Percentiles rank a stretch among this genome's conserved stretches.
Evolutionary conservation across 2,888 invertebrate genomes (phyloP).

Genomic region (Cyrtodaria siliqua): DNA sequence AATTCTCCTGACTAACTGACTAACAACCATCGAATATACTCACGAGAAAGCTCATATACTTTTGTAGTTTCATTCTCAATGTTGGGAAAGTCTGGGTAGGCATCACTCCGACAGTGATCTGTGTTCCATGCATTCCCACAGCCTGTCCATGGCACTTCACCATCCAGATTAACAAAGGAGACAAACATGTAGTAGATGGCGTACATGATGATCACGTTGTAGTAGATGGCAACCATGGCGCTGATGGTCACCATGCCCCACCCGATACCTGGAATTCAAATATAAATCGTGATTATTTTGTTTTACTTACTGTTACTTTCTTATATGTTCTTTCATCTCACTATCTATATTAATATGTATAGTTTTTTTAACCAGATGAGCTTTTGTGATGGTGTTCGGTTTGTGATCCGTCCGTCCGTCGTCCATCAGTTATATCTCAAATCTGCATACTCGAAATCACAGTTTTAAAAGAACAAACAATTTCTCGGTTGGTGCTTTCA

Average conservation of each 20-base stretch:
- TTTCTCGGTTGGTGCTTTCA: too few species aligned
- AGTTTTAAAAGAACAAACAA: too few species aligned
- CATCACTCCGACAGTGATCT: slow-evolving; percentile 56
- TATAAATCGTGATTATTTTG: too few species aligned
- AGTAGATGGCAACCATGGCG: slow-evolving; percentile 76
- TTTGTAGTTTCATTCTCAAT: slow-evolving; percentile 58
- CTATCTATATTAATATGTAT: too few species aligned
- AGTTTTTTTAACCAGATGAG: too few species aligned
- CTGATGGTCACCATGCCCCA: slow-evolving; percentile 77
- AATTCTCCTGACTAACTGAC: slow-evolving; percentile 16
- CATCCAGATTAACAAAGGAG: slow-evolving; percentile 78
- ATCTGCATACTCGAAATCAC: too few species aligned
- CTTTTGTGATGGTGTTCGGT: too few species aligned
- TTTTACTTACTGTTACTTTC: too few species aligned
- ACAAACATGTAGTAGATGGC: slow-evolving; percentile 81
- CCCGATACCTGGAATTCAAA: slow-evolving; percentile 72
- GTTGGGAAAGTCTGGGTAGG: slow-evolving; percentile 66
- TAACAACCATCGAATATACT: too few species aligned
- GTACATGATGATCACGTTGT: slow-evolving; percentile 80
- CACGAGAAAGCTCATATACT: slow-evolving; percentile 25
- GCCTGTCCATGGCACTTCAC: slow-evolving; percentile 74
- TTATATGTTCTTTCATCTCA: too few species aligned
- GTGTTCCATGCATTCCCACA: slow-evolving; percentile 75
- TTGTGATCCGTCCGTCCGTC: too few species aligned
- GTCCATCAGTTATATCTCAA: too few species aligned